Evolutionary conservation across 1,140 invertebrate genomes (phyloP), one percentile per base, ranked within the genome.

Genomic region (Drosophila pseudoananassae): DNA sequence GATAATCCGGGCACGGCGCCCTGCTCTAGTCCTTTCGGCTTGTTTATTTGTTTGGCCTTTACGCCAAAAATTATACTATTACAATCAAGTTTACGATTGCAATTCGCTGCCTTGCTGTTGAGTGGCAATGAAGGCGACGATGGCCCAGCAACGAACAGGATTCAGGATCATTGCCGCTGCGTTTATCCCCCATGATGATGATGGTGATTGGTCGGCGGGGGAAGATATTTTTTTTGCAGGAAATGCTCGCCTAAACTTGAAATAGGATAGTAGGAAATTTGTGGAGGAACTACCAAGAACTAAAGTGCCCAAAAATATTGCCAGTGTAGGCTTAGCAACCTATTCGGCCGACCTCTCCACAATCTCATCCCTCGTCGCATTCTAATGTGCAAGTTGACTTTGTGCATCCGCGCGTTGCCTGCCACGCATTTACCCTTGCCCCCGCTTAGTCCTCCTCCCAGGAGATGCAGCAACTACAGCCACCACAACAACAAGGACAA

Each of bases 1-100:
- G 60, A 76, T 76, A 76, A 76, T 68, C 60, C 50, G 10, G 9
- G 31, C 31, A 31, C 7, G 9, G 25, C 38, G 5, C 15, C 23
- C 15, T 15, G n/a, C n/a, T n/a, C 14, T 15, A 17, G 63, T 47
- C 43, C 49, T 58, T 54, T 58, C 46, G 31, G 38, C 33, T 52
- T 69, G 57, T 73, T 55, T 68, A 47, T 58, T 76, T 76, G 40
- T 76, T 80, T 75, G 73, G 40, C 64, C 43, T 79, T 40, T 68
- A 58, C 51, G 79, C 61, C 75, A 74, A 85, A 80, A 87, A 85
- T 85, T 63, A 74, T 83, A 79, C 83, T 79, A 87, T 87, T 83
- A 87, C 83, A 87, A 87, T 87, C 83, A 87, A 88, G 83, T 87
- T 87, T 87, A 87, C 66, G 83, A 87, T 61, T 76, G 78, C 83